These are phyloP conservation scores for Dinothrombium tinctorium DNA, from an alignment of 1,140 invertebrate genomes.

Conservation along the genomic window DNA sequence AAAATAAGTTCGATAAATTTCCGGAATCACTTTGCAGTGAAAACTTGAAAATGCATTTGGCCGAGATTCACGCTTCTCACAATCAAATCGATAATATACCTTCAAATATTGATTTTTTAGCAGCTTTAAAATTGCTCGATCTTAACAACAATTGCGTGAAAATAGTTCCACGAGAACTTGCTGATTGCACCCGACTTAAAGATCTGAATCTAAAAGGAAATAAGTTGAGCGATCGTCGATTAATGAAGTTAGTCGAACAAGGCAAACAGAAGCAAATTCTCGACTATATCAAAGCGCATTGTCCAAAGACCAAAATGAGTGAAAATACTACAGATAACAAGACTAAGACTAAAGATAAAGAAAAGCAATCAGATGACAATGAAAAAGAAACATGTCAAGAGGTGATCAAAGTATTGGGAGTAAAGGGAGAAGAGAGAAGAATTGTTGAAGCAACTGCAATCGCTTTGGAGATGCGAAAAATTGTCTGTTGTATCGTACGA, in stretches of 20 bases:
- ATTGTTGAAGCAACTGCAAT: constrained; percentile 3
- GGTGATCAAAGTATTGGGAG: neutral
- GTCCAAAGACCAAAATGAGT: constrained; percentile 17
- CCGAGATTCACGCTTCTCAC: constrained; percentile 36
- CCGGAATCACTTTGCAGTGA: constrained; percentile 32
- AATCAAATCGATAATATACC: constrained; percentile 41
- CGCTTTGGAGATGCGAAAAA: constrained; percentile 20
- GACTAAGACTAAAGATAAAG: neutral
- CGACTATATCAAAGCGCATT: constrained; percentile 39
- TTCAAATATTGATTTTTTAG: constrained; percentile 28
- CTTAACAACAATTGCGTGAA: constrained; percentile 38
- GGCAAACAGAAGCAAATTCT: constrained; percentile 35
- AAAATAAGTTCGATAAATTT: constrained; percentile 37
- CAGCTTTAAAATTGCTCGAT: constrained; percentile 40
- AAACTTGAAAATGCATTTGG: constrained; percentile 25
- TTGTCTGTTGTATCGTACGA: constrained; percentile 42
- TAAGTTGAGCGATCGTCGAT: constrained; percentile 38
- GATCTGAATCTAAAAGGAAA: constrained; percentile 39
- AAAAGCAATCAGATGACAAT: neutral
- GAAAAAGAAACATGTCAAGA: neutral
- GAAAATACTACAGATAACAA: neutral
- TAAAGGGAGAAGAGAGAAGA: constrained; percentile 1
- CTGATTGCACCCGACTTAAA: constrained; percentile 39
- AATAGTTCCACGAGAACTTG: constrained; percentile 33
- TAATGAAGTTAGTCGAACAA: constrained; percentile 40